Percentiles rank a stretch among this genome's conserved stretches.
These are phyloP conservation scores for Leptinotarsa texana DNA, from an alignment of 1,140 invertebrate genomes.

Conservation along the genomic window DNA sequence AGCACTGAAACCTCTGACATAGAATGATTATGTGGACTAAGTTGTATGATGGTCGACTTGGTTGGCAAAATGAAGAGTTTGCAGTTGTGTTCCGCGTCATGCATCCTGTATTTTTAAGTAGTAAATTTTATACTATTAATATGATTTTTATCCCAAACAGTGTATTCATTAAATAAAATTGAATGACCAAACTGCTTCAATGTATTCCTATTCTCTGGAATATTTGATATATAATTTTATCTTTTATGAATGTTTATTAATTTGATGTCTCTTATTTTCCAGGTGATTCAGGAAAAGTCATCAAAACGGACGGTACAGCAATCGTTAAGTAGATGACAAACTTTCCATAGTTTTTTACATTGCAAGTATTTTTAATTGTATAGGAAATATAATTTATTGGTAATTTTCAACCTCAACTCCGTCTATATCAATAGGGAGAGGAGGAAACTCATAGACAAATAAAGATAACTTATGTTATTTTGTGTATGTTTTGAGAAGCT, in stretches of 20 bases:
- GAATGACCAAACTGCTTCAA: background rate
- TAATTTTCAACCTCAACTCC: background rate
- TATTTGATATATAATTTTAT: background rate
- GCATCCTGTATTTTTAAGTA: no score
- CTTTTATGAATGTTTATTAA: background rate
- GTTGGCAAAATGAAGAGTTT: no score
- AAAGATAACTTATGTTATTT: background rate
- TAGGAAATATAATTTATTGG: slow-evolving; percentile 4
- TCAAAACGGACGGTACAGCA: slow-evolving; percentile 38
- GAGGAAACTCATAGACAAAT: background rate
- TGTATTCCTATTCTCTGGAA: background rate
- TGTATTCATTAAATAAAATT: background rate
- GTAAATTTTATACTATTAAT: no score
- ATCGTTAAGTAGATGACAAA: background rate
- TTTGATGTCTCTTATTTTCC: slow-evolving; percentile 21
- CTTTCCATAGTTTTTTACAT: background rate
- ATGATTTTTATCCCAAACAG: no score
- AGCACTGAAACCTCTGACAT: no score
- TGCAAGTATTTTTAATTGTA: slow-evolving; percentile 1
- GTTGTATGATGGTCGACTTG: no score
- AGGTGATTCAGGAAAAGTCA: slow-evolving; percentile 49
- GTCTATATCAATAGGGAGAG: background rate
- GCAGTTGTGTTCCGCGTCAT: no score
- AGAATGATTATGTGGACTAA: no score
- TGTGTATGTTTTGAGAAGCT: background rate